Evolutionary conservation across 2,797 vertebrate species (phyloP).

Genomic region (Distichodus sexfasciatus): DNA sequence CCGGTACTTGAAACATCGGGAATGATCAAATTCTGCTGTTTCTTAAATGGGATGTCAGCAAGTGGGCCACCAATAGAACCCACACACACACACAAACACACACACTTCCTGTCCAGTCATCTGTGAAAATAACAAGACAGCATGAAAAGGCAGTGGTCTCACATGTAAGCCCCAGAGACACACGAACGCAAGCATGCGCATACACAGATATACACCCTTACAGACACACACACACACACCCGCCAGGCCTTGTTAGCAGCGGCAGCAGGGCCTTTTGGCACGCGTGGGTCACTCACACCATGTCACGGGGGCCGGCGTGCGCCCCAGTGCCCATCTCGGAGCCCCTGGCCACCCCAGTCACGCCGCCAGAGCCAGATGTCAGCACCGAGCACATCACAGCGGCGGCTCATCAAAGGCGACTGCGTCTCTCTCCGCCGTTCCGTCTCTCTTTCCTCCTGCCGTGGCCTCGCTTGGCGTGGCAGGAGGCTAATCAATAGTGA

Average conservation of each 20-base stretch:
- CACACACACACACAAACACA: too few species aligned
- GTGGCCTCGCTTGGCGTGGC: constrained; percentile 78
- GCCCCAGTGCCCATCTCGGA: constrained; percentile 49
- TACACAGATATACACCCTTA: constrained; percentile 19
- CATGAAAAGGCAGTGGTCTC: constrained; percentile 20
- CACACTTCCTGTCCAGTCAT: neutral
- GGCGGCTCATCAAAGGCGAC: constrained; percentile 16
- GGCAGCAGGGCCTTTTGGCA: constrained; percentile 45
- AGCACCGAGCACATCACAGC: constrained; percentile 12
- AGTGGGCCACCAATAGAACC: too few species aligned
- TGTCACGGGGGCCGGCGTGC: constrained; percentile 41
- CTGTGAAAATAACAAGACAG: constrained; percentile 8
- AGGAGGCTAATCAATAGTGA: constrained; percentile 85
- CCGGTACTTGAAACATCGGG: too few species aligned
- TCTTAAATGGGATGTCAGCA: too few species aligned
- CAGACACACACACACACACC: constrained; percentile 65
- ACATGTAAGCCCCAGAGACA: constrained; percentile 48
- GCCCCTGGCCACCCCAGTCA: neutral
- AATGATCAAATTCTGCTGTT: too few species aligned
- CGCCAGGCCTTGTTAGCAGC: constrained; percentile 75
- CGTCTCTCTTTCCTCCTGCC: constrained; percentile 56
- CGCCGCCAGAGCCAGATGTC: constrained; percentile 21
- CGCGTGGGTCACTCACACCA: constrained; percentile 25
- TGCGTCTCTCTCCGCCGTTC: constrained; percentile 9
- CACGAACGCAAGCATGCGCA: constrained; percentile 71